These are phyloP conservation scores for Anoura caudifer DNA, from an alignment of 2,113 vertebrate genomes.

Conservation along the genomic window DNA sequence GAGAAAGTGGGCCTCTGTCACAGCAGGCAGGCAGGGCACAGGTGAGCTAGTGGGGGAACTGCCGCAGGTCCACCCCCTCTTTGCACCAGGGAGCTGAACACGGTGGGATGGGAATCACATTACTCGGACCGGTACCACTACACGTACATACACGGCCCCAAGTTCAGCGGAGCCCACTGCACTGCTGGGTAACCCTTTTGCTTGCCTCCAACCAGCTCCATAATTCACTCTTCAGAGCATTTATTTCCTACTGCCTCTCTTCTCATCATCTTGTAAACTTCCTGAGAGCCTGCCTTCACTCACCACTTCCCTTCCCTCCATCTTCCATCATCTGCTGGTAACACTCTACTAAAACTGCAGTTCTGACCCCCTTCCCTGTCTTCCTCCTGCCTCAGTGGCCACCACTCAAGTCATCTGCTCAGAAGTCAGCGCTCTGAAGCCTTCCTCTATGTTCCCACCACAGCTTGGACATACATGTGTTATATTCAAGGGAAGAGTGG, in stretches of 20 bases:
- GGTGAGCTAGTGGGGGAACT: background rate
- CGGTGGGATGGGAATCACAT: background rate
- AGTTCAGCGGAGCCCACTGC: background rate
- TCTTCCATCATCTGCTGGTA: background rate
- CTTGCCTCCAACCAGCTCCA: background rate
- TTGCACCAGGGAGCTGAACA: background rate
- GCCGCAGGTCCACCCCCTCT: background rate
- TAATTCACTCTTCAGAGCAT: background rate
- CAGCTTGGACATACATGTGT: background rate
- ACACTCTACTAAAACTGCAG: background rate
- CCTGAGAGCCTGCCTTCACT: background rate
- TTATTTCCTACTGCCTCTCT: background rate
- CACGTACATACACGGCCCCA: background rate
- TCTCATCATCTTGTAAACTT: background rate
- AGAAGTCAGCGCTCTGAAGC: background rate
- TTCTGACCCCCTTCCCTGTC: background rate
- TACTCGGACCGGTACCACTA: background rate
- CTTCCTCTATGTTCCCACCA: background rate
- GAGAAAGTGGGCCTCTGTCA: background rate
- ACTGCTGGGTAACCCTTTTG: too few species aligned
- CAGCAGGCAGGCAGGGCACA: background rate
- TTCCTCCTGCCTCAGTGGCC: background rate
- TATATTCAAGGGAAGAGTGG: background rate
- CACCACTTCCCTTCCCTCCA: background rate
- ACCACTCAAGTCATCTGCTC: background rate